Conservation (phyloP, 2,113 vertebrate species). For the Colinus virginianus region DNA sequence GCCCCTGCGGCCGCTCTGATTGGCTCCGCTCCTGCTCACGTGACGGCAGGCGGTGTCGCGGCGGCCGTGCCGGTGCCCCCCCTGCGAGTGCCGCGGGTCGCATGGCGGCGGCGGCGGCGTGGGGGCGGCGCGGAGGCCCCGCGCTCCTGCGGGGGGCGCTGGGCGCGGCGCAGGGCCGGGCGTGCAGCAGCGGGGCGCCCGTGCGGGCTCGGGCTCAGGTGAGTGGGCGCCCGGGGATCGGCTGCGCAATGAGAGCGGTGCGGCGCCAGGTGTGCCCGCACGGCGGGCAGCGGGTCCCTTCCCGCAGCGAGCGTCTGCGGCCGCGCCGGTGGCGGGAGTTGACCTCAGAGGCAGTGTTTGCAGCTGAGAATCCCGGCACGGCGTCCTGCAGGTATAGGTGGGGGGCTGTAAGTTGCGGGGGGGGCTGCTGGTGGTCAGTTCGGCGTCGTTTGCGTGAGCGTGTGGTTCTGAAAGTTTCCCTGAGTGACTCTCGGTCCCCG, state of each 20-base stretch:
- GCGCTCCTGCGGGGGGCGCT: background rate
- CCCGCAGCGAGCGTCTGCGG: background rate
- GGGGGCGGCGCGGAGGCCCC: background rate
- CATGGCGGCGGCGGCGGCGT: background rate
- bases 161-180: background rate
- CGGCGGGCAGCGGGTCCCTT: background rate
- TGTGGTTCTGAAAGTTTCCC: too few relatives aligned
- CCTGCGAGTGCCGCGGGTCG: too few relatives aligned
- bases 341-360: background rate
- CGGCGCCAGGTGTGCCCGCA: background rate
- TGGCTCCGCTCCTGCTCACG: background rate
- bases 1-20: background rate
- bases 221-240: background rate
- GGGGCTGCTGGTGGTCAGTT: fast-evolving
- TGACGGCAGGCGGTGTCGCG: background rate
- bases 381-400: background rate
- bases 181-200: background rate
- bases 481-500: fast-evolving
- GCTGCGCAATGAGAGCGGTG: background rate
- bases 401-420: background rate
- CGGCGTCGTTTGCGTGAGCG: fast-evolving
- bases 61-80: background rate
- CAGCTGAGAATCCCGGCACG: background rate
- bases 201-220: slow-evolving; percentile 34
- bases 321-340: background rate